Percentiles rank a stretch among this genome's conserved stretches.
Conservation (phyloP, 2,797 vertebrate genomes). For the Notamacropus eugenii region DNA sequence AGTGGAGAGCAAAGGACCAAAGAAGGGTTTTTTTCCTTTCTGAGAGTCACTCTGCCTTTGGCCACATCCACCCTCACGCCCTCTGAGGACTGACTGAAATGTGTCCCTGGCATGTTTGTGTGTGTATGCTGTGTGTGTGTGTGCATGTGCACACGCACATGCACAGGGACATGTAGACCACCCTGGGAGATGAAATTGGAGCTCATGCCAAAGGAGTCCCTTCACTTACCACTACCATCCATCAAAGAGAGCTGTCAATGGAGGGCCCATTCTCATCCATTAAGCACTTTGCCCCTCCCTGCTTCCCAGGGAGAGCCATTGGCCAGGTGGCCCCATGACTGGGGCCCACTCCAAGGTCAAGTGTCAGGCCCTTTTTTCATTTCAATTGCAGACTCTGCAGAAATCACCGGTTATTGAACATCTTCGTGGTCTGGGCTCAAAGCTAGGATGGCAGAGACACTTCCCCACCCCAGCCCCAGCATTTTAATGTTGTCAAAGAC, state of each 20-base stretch:
- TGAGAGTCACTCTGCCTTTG: background rate
- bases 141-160: too few species aligned
- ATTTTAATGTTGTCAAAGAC: background rate
- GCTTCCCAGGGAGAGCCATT: slow-evolving; percentile 3
- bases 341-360: background rate
- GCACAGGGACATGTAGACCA: slow-evolving; percentile 20
- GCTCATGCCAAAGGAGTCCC: background rate
- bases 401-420: background rate
- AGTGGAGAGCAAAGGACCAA: background rate
- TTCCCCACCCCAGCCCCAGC: background rate
- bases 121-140: background rate
- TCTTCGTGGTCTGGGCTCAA: background rate
- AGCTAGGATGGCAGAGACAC: background rate
- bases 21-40: background rate
- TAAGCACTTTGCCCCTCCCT: background rate
- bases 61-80: background rate
- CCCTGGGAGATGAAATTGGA: slow-evolving; percentile 31
- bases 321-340: background rate
- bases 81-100: background rate
- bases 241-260: background rate
- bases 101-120: background rate
- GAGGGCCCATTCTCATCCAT: slow-evolving; percentile 1
- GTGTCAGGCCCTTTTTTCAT: background rate
- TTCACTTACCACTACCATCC: background rate
- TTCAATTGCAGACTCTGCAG: background rate